phyloP scores from a whole-genome alignment of 2,797 vertebrate species.

The Pterois miles region DNA sequence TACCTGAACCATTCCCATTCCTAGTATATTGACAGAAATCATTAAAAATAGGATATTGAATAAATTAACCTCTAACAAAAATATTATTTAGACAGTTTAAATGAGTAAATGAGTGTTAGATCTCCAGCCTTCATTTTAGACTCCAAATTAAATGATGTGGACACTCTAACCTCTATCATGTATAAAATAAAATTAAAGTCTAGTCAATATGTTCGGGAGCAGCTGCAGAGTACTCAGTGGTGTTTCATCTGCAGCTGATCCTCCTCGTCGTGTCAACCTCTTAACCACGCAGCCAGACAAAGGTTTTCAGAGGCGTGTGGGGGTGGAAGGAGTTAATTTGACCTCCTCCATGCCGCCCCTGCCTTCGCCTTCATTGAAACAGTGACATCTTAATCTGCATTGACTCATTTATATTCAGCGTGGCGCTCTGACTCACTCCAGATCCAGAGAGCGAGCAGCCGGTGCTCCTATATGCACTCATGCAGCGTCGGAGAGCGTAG shows the following conservation, averaged over 20 bases:
- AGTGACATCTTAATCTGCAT: slow-evolving; percentile 71
- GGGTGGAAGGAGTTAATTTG: slow-evolving; percentile 58
- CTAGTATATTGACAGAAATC: too few relatives aligned
- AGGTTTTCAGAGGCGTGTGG: slow-evolving; percentile 10
- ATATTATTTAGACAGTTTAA: not conserved
- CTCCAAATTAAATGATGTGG: slow-evolving; percentile 16
- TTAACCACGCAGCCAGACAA: slow-evolving; percentile 18
- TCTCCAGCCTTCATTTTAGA: slow-evolving; percentile 11
- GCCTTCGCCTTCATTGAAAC: slow-evolving; percentile 65
- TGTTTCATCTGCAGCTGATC: slow-evolving; percentile 15
- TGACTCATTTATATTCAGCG: slow-evolving; percentile 71
- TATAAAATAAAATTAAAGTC: slow-evolving; percentile 19
- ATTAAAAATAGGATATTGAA: not conserved
- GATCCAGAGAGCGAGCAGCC: slow-evolving; percentile 51
- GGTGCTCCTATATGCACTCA: slow-evolving; percentile 37
- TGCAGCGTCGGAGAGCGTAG: slow-evolving; percentile 10
- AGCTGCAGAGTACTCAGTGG: slow-evolving; percentile 12
- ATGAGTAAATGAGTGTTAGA: slow-evolving; percentile 4
- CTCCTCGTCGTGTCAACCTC: slow-evolving; percentile 40
- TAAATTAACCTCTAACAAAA: not conserved
- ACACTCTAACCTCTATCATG: not conserved
- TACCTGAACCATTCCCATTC: too few relatives aligned
- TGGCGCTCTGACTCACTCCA: slow-evolving; percentile 66
- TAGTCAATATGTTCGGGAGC: slow-evolving; percentile 15
- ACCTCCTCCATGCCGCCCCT: slow-evolving; percentile 60